Evolutionary conservation across 2,113 vertebrate genomes (phyloP).

Genomic region (Petroica traversi): DNA sequence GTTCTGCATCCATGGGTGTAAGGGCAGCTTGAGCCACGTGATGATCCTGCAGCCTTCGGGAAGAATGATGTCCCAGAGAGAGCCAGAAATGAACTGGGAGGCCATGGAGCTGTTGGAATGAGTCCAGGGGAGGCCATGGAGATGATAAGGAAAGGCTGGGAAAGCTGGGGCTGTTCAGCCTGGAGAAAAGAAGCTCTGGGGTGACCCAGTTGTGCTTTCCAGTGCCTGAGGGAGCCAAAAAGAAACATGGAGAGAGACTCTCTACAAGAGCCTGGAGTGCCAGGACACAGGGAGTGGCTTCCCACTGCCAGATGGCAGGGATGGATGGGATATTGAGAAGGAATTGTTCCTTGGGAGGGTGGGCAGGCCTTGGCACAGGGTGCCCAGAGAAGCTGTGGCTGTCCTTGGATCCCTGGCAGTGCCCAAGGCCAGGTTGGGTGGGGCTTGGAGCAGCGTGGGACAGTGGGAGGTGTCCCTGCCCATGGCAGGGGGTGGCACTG

Average conservation of each 20-base stretch:
- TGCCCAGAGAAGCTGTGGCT: neutral
- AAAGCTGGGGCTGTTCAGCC: neutral
- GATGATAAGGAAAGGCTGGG: neutral
- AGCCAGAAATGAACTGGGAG: neutral
- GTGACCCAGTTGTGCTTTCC: fast-evolving
- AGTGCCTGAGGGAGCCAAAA: neutral
- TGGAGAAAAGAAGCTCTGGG: neutral
- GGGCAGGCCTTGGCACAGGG: neutral
- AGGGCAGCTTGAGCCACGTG: fast-evolving
- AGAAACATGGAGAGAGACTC: neutral
- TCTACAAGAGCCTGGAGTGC: fast-evolving
- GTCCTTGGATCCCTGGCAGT: neutral
- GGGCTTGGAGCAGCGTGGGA: neutral
- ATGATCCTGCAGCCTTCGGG: neutral
- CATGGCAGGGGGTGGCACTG: neutral
- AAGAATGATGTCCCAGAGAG: fast-evolving
- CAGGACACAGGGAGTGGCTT: neutral
- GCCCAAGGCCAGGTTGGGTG: neutral
- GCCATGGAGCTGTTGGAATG: neutral
- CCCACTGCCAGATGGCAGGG: neutral
- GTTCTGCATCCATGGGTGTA: neutral
- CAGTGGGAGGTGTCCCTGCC: neutral
- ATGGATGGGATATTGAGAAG: neutral
- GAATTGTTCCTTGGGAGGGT: neutral
- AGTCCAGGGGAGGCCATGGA: too few species aligned